Evolutionary conservation across 2,113 vertebrate species (phyloP), one percentile per base, ranked within the genome.

Genomic region (Trogon surrucura): DNA sequence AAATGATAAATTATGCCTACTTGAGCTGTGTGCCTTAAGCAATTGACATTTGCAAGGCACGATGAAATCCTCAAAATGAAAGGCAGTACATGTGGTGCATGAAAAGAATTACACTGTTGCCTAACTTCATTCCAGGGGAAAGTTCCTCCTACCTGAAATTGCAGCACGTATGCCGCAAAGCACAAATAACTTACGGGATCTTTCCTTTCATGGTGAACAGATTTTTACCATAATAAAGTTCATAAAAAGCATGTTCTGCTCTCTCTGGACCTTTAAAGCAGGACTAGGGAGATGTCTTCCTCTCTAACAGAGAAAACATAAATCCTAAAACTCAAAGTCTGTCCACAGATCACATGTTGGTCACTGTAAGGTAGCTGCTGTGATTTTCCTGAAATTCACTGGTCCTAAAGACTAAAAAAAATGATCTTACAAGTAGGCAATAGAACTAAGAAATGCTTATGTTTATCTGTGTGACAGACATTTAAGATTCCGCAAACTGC

Each of bases 11-110:
- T 95, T 85, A 80, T 90, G 88, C 41, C 56, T 93, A 60, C 67
- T 93, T 83, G 89, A 94, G 44, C 64, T 88, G 56, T 58, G 56
- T 88, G 89, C 90, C 96, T 95, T 93, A 80, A 95, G 95, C 93
- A 96, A 65, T 4, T 77, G 85, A 94, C 36, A 70, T 89, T 95
- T 94, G 60, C 51, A 88, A 94, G 79, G 38, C 34, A 62, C 82
- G 90, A 48, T 83, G 64, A 96, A 94, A 93, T 80, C 32, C 71
- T 85, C 0, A 0, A 91, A 93, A 93, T 77, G 62, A 95, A 91
- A 88, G 84, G 25, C 44, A 79, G 64, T 34, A 65, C 64, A 85
- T 41, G 22, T 88, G 81, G 65, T 58, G 47, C 62, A 85, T 74
- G 62, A 88, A 94, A 95, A 88, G 11, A 83, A 80, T 88, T 85